Evolutionary conservation across 2,797 vertebrate species (phyloP), one percentile per base, ranked within the genome.

Genomic region (Cossypha dichroa): DNA sequence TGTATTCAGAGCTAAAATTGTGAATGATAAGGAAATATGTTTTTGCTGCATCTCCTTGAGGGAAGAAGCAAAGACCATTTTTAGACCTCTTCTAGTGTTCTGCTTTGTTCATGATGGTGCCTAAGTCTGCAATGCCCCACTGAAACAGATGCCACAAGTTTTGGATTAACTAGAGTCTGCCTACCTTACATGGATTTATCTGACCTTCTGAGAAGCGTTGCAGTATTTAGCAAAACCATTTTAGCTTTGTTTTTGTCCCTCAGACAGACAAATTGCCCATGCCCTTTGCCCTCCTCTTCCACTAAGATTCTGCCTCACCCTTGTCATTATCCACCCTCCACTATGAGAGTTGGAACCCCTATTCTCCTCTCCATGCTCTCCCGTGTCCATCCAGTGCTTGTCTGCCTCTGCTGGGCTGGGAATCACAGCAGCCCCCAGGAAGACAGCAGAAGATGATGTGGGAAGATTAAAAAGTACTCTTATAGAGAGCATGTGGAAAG

Each of bases 401-500:
- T 8, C 51, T 76, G 25, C 46, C 45, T 41, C 36, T 29, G 25
- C 10, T n/a, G 36, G 70, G 31, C 22, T 31, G 43, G 26, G 45
- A 80, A 54, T n/a, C 49, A 56, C 38, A 15, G 60, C 46, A 81
- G 56, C 22, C 36, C 21, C 11, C 40, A 33, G 29, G 34, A 45
- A 58, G 38, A 38, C 18, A 72, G 69, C 13, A 49, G 54, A 43
- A 29, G 8, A 40, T 26, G 6, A 31, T 6, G 21, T 6, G 26
- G 3, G 3, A 23, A n/a, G 29, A 48, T 6, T 46, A 23, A n/a
- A n/a, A 80, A 15, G 1, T 18, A 31, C 22, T 36, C 7, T 41
- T 82, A 11, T 26, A 36, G 45, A 56, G 41, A 41, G 4, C 0
- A 0, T 40, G 23, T 20, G 45, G 18, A n/a, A 68, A 23, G 60